Base-by-base conservation (phyloP, 2,888 invertebrate genomes). In the Cheilosia vernalis region DNA sequence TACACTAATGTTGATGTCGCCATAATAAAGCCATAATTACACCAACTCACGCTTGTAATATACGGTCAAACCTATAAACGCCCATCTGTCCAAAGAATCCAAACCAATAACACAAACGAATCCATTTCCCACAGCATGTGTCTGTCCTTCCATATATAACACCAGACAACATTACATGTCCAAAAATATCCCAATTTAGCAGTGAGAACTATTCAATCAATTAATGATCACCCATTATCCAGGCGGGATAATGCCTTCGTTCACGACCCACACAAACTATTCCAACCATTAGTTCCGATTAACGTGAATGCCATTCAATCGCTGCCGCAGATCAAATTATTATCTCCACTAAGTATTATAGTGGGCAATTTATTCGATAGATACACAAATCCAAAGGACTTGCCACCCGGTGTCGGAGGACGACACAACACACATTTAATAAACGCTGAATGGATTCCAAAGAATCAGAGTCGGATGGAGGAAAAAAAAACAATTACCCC, bases 231-330 rank as follows among this genome's bases (percentile, higher is more conserved):
- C 49, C 58, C 49, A 69, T 76, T 76, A 64, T 58, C 33, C 17
- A 15, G 30, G 7, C 9, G 0, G 30, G 33, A 21, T 13, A 13
- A 19, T 10, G 9, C 13, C 9, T 33, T 19, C 42, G 44, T 13
- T 24, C 47, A 44, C 27, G n/a, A 55, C 40, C 55, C 15, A 51
- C 13, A 37, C 47, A 69, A 85, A 83, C 82, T 77, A 72, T 81
- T 56, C 72, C 66, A 56, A 61, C 81, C 85, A 85, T 85, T 81
- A 85, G 66, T 78, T 73, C 63, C 79, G 83, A 73, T 83, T 83
- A 83, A 56, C 63, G 47, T 67, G 61, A 73, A 83, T 44, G 51
- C 56, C 72, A 76, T 80, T 81, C 76, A 70, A 84, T 84, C 70
- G 84, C 55, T 66, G 64, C 64, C 13, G 56, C 17, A 51, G 80